These are phyloP conservation scores for Enchytraeus crypticus DNA, from an alignment of 2,888 invertebrate species.

Conservation along the genomic window DNA sequence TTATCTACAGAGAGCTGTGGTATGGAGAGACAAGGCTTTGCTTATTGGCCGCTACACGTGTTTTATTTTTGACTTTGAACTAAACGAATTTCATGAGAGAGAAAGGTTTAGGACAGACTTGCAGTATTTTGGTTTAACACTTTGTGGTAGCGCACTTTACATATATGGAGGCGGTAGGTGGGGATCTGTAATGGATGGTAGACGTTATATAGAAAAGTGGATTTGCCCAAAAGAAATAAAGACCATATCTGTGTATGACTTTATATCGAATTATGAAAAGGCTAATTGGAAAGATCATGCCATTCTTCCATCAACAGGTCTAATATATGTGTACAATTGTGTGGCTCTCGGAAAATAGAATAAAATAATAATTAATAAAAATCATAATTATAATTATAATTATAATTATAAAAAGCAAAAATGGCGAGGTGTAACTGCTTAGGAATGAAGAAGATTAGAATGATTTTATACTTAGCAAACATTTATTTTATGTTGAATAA, in stretches of 20 bases:
- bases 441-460: no score
- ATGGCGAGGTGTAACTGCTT: no score
- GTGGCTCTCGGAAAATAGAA: no score
- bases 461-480: no score
- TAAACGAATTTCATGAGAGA: not conserved
- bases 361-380: no score
- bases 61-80: not conserved
- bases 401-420: no score
- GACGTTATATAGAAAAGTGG: not conserved
- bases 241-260: not conserved
- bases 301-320: no score
- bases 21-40: not conserved
- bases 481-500: no score
- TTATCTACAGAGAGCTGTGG: not conserved
- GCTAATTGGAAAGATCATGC: not conserved
- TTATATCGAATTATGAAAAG: not conserved
- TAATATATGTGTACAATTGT: no score
- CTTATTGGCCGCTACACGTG: not conserved
- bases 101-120: not conserved
- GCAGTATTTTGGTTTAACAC: not conserved
- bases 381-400: no score
- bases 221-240: not conserved
- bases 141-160: not conserved
- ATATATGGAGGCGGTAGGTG: not conserved
- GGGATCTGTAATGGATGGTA: no score